Percentiles rank a stretch among this genome's conserved stretches.
phyloP scores from a whole-genome alignment of 2,888 invertebrate genomes.

The Lasiommata megera region DNA sequence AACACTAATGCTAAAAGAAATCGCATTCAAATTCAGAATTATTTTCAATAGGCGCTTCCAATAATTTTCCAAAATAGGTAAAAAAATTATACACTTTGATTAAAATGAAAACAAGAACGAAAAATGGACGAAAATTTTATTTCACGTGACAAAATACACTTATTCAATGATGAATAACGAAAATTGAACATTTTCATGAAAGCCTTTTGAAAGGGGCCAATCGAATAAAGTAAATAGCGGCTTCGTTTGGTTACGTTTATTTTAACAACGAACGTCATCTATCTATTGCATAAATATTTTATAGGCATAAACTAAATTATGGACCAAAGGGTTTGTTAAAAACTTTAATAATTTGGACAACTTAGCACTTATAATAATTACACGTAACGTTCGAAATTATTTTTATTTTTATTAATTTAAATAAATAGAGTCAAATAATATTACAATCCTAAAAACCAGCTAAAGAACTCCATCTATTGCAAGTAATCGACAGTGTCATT shows the following conservation, averaged over 20 bases:
- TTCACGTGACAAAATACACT: slow-evolving; percentile 24
- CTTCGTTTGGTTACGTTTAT: slow-evolving; percentile 17
- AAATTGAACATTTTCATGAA: slow-evolving; percentile 15
- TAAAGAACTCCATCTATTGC: too few relatives aligned
- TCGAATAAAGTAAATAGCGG: slow-evolving; percentile 23
- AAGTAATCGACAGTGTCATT: too few relatives aligned
- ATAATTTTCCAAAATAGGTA: not conserved
- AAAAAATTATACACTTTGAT: slow-evolving; percentile 17
- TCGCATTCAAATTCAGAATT: too few relatives aligned
- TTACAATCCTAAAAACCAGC: too few relatives aligned
- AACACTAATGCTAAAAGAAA: too few relatives aligned
- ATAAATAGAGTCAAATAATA: too few relatives aligned
- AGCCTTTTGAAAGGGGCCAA: slow-evolving; percentile 20
- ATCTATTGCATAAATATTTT: not conserved
- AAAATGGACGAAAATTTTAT: slow-evolving; percentile 16
- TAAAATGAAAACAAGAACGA: slow-evolving; percentile 13
- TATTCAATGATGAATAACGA: slow-evolving; percentile 22
- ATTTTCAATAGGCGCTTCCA: too few relatives aligned
- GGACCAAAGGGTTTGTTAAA: too few relatives aligned
- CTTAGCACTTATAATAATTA: too few relatives aligned
- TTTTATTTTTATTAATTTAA: too few relatives aligned
- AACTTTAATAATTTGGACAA: too few relatives aligned
- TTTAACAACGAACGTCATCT: slow-evolving; percentile 4
- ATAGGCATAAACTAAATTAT: not conserved
- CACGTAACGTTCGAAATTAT: too few relatives aligned